Base-by-base conservation (phyloP, 2,888 invertebrate species). In the Torymus aiolomorphi region DNA sequence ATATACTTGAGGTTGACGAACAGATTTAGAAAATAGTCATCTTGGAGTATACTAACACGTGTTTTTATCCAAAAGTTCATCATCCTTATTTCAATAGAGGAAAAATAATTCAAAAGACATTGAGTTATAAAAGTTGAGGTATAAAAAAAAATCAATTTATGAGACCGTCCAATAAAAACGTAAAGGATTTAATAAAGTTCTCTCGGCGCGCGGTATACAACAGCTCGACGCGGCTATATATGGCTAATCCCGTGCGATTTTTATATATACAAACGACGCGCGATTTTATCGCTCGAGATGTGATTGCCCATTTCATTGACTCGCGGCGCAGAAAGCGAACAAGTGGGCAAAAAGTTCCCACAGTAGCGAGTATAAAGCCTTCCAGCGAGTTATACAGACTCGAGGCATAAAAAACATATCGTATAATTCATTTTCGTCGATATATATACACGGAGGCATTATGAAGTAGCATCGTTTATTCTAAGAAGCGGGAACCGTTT, bases 401-500 rank as follows among this genome's bases (percentile, higher is more conserved):
- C 24, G 16, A n/a, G 18, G 2, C 14, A 66, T 13, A 73, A 65
- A 71, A 66, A 69, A 72, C 20, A 20, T 57, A 3, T 31, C 31
- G 31, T 62, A 62, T 80, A 77, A 79, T 80, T 80, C 79, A 79
- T 77, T 73, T 81, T 73, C 65, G 57, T 71, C 77, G 71, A 77
- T 79, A 67, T 59, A 42, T 51, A 20, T 11, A 16, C 24, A n/a
- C 62, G 63, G 42, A 20, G 52, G 59, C n/a, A 67, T 71, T 63
- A 71, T 71, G 72, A 75, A 78, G 65, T 76, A 73, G 76, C 49
- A 66, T 82, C 78, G 75, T 69, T 73, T 69, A 61, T 80, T 82
- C 81, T 71, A 71, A 78, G 81, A 80, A 82, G 42, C 80, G 72
- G 76, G 61, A 76, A 76, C 80, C 81, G 83, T 80, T 83, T 77